Percentiles rank a stretch among this genome's conserved stretches.
Evolutionary conservation across 2,113 vertebrate species (phyloP).

Genomic region (Panthera uncia): DNA sequence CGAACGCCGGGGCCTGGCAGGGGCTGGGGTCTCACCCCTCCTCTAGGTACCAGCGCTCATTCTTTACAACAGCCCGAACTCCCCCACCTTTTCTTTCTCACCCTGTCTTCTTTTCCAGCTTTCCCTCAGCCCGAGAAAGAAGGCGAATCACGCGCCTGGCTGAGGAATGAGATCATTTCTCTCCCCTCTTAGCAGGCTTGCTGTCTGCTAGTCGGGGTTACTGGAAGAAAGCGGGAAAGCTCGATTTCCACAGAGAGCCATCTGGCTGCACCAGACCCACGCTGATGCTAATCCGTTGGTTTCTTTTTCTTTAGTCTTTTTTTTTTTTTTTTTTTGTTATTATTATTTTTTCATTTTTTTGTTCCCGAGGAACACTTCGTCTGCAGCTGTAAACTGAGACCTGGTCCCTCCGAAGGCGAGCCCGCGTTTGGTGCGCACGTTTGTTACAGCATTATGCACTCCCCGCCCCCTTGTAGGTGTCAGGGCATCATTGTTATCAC

Average conservation of each 20-base stretch:
- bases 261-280: slow-evolving; percentile 84
- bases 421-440: slow-evolving; percentile 77
- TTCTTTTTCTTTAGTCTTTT: slow-evolving; percentile 76
- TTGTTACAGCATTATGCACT: slow-evolving; percentile 77
- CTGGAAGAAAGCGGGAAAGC: slow-evolving; percentile 79
- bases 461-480: slow-evolving; percentile 79
- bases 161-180: slow-evolving; percentile 82
- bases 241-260: slow-evolving; percentile 81
- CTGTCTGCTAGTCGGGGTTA: slow-evolving; percentile 76
- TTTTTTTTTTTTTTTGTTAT: slow-evolving; percentile 59
- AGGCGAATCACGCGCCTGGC: neutral
- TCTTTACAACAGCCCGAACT: slow-evolving; percentile 33
- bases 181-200: slow-evolving; percentile 72
- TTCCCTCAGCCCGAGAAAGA: slow-evolving; percentile 72
- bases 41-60: neutral
- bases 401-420: slow-evolving; percentile 68
- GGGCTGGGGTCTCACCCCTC: neutral
- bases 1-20: neutral
- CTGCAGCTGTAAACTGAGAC: slow-evolving; percentile 85
- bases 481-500: slow-evolving; percentile 83
- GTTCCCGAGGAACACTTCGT: slow-evolving; percentile 80
- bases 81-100: neutral
- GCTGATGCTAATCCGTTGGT: slow-evolving; percentile 84
- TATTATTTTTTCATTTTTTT: slow-evolving; percentile 39
- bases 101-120: slow-evolving; percentile 49